Conservation (phyloP, 2,888 invertebrate genomes). For the Microctonus hyperodae region DNA sequence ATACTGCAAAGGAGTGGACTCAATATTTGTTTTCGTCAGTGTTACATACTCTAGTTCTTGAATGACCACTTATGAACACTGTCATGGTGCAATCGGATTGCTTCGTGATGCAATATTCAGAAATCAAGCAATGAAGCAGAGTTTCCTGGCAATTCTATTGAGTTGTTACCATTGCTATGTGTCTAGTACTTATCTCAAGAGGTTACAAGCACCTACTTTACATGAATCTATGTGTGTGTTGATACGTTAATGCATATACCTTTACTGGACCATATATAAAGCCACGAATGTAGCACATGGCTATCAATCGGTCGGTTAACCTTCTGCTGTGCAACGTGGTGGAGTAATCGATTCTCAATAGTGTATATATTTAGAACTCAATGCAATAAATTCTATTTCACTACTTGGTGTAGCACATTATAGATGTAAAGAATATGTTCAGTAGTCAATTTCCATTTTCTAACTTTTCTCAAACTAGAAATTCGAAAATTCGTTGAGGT, state of each 20-base stretch:
- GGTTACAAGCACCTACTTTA: conserved; percentile 30
- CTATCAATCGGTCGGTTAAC: conserved; percentile 43
- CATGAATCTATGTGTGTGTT: not conserved
- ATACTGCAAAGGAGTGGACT: conserved; percentile 41
- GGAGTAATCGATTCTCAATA: not conserved
- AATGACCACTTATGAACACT: conserved; percentile 19
- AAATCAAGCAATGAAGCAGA: not conserved
- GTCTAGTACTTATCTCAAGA: conserved; percentile 50
- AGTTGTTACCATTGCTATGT: conserved; percentile 55
- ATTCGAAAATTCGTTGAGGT: too few species aligned
- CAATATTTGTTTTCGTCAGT: conserved; percentile 26
- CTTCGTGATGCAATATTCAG: not conserved
- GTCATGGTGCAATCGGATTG: conserved; percentile 50
- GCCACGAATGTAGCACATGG: conserved; percentile 32
- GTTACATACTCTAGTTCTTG: not conserved
- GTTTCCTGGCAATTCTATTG: conserved; percentile 38
- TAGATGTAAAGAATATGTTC: too few species aligned
- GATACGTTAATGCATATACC: not conserved
- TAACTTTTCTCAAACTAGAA: too few species aligned
- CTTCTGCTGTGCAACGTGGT: conserved; percentile 29
- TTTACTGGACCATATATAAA: not conserved
- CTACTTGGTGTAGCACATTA: too few species aligned
- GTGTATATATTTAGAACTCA: too few species aligned
- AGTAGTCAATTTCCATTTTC: too few species aligned
- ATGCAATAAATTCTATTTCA: too few species aligned